Base-by-base conservation (phyloP, 2,113 vertebrate species). In the Ibidorhyncha struthersii region DNA sequence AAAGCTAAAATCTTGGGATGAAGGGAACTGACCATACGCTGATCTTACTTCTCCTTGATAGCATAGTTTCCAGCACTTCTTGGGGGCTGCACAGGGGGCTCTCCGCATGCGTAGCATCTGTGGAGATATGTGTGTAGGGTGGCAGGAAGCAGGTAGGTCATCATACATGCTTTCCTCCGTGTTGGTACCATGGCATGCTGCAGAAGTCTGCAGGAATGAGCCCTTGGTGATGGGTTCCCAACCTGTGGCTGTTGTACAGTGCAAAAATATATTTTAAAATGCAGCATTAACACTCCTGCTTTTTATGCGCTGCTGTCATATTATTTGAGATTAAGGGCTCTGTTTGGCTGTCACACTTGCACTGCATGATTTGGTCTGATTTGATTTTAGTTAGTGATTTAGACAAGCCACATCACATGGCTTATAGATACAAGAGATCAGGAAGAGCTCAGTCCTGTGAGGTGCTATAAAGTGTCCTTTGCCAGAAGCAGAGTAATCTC, bases 81-180 rank as follows among this genome's bases (percentile, higher is more conserved):
- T 23, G 17, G 50, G 50, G 49, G 8, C 40, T 92, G 32, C 16
- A 16, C 3, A 26, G 9, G 17, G 18, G 25, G 3, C 32, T 85
- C n/a, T 34, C 14, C 23, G 14, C 0, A 0, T 19, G 19, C 0
- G 0, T 38, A 29, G 12, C 22, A 22, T 23, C 45, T 2, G 2
- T 41, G 63, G 32, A 83, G n/a, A 12, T 26, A 4, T 0, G 3
- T 29, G 50, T 1, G 3, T 26, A 11, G 52, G 30, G 34, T 40
- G 14, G 20, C 40, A 58, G 50, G 36, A 89, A 77, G 43, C 45
- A 80, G 61, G 29, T n/a, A 58, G n/a, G 15, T 45, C 14, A 14
- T 50, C 23, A 7, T 6, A 8, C 7, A 2, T 0, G 0, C 15
- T 36, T 72, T 53, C 9, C 7, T 81, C 34, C 32, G 25, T 34